These are phyloP conservation scores for Microcebus jonahi DNA, from an alignment of 2,113 vertebrate species.

Conservation along the genomic window DNA sequence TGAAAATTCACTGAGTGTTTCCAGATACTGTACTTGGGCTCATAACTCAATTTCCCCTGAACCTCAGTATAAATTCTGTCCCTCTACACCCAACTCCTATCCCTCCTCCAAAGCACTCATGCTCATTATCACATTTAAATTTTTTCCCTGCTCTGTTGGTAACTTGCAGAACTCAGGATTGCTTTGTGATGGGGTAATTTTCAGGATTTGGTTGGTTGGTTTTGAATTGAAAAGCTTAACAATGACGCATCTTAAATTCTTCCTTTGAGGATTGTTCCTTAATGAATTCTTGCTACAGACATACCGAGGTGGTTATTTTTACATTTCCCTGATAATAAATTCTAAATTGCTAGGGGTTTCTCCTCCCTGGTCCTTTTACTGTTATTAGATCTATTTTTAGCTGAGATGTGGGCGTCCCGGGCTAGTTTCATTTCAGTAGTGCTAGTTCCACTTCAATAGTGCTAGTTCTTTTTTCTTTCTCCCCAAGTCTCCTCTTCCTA, in stretches of 20 bases:
- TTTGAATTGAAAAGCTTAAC: constrained; percentile 13
- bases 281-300: neutral
- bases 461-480: neutral
- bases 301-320: neutral
- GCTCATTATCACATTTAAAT: neutral
- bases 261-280: neutral
- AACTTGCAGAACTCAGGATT: neutral
- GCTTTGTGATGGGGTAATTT: neutral
- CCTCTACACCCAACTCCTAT: neutral
- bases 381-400: neutral
- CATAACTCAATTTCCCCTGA: neutral
- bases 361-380: neutral
- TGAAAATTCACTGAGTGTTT: constrained; percentile 51
- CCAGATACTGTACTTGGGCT: constrained; percentile 11
- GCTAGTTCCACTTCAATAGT: neutral
- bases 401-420: neutral
- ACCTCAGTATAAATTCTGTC: neutral
- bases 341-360: neutral
- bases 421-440: neutral
- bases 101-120: neutral
- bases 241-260: neutral
- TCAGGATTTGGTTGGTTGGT: neutral
- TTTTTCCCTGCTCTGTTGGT: neutral
- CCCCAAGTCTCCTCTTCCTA: neutral
- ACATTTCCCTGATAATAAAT: neutral